Conservation (phyloP, 2,888 invertebrate genomes). For the Alviniconcha strummeri region DNA sequence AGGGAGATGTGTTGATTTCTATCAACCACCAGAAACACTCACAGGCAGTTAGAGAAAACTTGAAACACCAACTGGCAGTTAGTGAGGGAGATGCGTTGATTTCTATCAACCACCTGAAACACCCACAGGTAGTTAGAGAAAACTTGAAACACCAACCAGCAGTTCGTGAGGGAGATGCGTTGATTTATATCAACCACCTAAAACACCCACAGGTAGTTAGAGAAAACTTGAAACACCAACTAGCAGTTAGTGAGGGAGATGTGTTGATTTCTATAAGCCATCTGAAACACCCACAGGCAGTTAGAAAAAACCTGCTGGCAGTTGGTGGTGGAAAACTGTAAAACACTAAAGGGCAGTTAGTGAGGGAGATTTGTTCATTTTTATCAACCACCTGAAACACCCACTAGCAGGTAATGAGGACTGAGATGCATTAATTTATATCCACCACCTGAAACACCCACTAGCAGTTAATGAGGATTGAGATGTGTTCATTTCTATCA, state of each 20-base stretch:
- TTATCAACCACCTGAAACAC: too few relatives aligned
- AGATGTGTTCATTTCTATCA: too few relatives aligned
- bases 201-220: background rate
- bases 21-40: conserved; percentile 75
- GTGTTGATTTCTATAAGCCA: conserved; percentile 80
- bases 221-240: background rate
- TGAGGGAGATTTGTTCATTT: background rate
- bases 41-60: background rate
- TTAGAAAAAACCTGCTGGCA: background rate
- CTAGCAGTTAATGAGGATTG: too few relatives aligned
- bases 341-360: background rate
- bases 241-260: conserved; percentile 73
- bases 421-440: too few relatives aligned
- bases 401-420: too few relatives aligned
- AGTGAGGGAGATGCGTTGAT: conserved; percentile 80
- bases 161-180: conserved; percentile 79
- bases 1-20: conserved; percentile 80
- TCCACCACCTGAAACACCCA: too few relatives aligned
- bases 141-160: conserved; percentile 71
- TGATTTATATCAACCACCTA: conserved; percentile 79
- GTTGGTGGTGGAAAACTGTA: background rate
- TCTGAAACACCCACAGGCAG: conserved; percentile 52
- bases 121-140: background rate
- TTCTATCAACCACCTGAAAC: conserved; percentile 77
- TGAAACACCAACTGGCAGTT: conserved; percentile 76